phyloP scores from a whole-genome alignment of 2,113 vertebrate genomes.

The Arvicanthis niloticus region DNA sequence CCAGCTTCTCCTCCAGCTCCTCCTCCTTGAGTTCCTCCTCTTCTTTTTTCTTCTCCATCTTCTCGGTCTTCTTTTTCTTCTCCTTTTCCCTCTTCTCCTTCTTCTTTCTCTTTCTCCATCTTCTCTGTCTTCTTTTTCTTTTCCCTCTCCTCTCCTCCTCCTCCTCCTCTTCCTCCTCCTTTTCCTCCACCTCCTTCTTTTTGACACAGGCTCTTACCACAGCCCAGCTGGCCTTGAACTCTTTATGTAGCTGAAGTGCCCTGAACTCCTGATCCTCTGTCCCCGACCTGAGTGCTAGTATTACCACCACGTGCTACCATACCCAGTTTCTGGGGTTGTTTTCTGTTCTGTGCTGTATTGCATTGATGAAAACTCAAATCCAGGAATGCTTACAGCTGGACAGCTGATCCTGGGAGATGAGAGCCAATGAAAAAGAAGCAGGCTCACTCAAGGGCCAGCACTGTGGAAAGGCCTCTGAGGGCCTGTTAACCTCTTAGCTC shows the following conservation, averaged over 20 bases:
- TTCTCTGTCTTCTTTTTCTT: too few relatives aligned
- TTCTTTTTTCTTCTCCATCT: too few relatives aligned
- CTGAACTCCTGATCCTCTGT: background rate
- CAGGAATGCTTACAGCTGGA: too few relatives aligned
- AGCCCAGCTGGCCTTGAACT: background rate
- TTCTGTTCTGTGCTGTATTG: background rate
- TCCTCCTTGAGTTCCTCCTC: too few relatives aligned
- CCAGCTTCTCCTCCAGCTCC: too few relatives aligned
- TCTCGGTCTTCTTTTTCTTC: too few relatives aligned
- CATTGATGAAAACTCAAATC: background rate
- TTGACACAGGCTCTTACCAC: background rate
- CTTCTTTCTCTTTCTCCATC: fast-evolving
- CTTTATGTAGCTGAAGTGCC: background rate
- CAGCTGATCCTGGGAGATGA: background rate
- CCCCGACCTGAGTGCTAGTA: background rate
- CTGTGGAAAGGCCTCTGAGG: background rate
- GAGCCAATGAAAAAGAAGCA: background rate
- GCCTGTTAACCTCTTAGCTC: background rate
- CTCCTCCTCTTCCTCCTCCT: too few relatives aligned
- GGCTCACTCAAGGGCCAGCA: background rate
- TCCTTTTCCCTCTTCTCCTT: too few relatives aligned
- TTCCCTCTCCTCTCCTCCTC: too few relatives aligned
- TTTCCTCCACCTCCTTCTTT: too few relatives aligned
- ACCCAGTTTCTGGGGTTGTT: background rate
- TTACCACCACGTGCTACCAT: background rate